Evolutionary conservation across 2,888 invertebrate genomes (phyloP).

Genomic region (Dryomyza anilis): DNA sequence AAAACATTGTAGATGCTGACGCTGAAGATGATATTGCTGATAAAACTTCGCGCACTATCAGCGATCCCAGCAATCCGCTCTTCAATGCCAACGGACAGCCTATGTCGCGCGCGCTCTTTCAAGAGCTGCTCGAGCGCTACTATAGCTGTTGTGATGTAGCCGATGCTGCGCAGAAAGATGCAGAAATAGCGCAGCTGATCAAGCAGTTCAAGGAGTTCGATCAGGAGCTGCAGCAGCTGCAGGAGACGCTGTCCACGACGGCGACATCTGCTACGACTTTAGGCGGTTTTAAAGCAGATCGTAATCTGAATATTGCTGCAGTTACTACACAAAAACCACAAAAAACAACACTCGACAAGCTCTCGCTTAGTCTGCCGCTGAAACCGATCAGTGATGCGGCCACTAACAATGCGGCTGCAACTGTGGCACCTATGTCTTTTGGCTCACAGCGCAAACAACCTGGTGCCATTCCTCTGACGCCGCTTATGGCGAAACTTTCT

Average conservation of each 20-base stretch:
- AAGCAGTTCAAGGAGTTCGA: conserved; percentile 53
- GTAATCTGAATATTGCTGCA: conserved; percentile 45
- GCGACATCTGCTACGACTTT: conserved; percentile 14
- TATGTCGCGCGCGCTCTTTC: conserved; percentile 74
- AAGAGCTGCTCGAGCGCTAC: conserved; percentile 70
- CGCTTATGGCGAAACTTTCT: conserved; percentile 81
- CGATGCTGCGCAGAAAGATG: conserved; percentile 48
- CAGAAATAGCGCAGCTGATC: conserved; percentile 47
- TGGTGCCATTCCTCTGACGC: conserved; percentile 76
- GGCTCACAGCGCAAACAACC: conserved; percentile 51
- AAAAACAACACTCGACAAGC: conserved; percentile 53
- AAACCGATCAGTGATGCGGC: conserved; percentile 66
- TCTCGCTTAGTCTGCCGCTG: conserved; percentile 70
- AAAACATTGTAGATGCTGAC: conserved; percentile 48
- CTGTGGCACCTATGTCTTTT: conserved; percentile 12
- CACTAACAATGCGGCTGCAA: conserved; percentile 19
- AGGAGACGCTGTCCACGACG: conserved; percentile 45
- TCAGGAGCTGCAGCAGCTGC: conserved; percentile 60
- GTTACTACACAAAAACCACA: conserved; percentile 25
- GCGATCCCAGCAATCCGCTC: conserved; percentile 79
- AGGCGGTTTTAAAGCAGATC: conserved; percentile 39
- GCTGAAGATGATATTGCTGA: conserved; percentile 41
- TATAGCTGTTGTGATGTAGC: conserved; percentile 63
- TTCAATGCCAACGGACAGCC: conserved; percentile 76
- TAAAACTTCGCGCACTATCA: conserved; percentile 71